Evolutionary conservation across 2,888 invertebrate species (phyloP), one percentile per base, ranked within the genome.

Genomic region (Drosophila koepferae): DNA sequence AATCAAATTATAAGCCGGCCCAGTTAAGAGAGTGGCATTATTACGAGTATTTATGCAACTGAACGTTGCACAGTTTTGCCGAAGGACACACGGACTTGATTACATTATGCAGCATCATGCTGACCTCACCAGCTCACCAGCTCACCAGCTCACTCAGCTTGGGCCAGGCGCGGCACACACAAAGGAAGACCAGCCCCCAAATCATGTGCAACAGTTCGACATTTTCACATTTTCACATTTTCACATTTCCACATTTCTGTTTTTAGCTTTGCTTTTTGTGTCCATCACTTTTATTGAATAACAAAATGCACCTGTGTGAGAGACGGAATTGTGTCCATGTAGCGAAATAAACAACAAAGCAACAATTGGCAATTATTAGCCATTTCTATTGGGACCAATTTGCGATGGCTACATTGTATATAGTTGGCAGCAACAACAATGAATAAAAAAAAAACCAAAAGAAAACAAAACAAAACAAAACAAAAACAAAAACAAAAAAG

Each of bases 91-190:
- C 53, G 12, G 43, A 31, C 48, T 43, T 61, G 36, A 65, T 62
- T 43, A 61, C 61, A 68, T 73, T 64, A 65, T 64, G 59, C 58
- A 46, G 48, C 68, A 74, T 63, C 59, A 60, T 74, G 74, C 54
- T 73, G 74, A 68, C 71, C 73, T 71, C 73, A 71, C 72, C 31
- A 58, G 56, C 38, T 14, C 36, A 36, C 10, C 36, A 36, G 36
- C 73, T 71, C 73, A 38, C 14, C 38, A 40, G 38, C 16, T 16
- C 60, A 61, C 71, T 73, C 48, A 65, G 59, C 54, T 73, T 58
- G 65, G 73, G 36, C 66, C 66, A 43, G 46, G 54, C 46, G 16
- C 38, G 51, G 51, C 44, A 18, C 44, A 18, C 49, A 49, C 51
- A 12, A 71, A 58, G 46, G 44, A 53, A 28, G 62, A 40, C 61